These are phyloP conservation scores for Brachypodius melanocephalos DNA, from an alignment of 2,113 vertebrate species.

Conservation along the genomic window DNA sequence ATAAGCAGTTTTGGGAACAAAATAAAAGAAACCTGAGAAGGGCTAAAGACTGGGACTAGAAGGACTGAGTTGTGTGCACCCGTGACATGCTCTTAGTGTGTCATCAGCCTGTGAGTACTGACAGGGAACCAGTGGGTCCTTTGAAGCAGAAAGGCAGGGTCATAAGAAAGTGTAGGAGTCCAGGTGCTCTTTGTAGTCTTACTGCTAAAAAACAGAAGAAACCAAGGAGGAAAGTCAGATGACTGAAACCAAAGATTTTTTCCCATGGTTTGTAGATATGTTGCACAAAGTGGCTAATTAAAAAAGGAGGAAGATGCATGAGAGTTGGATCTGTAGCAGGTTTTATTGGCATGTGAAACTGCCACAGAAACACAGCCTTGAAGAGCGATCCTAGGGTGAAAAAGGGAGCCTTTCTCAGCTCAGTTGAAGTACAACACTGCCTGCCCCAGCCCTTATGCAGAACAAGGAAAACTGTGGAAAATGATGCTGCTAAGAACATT, in stretches of 20 bases:
- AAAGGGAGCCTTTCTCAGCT: neutral
- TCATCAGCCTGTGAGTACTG: neutral
- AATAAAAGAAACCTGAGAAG: neutral
- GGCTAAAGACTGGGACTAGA: neutral
- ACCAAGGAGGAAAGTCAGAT: neutral
- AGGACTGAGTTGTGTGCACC: rapidly evolving
- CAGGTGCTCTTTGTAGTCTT: neutral
- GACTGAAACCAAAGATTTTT: neutral
- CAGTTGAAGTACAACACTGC: neutral
- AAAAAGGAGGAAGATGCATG: neutral
- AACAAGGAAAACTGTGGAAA: neutral
- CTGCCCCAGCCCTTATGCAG: neutral
- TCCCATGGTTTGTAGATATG: neutral
- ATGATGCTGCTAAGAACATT: neutral
- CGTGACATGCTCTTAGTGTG: neutral
- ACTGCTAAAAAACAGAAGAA: neutral
- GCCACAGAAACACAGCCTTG: neutral
- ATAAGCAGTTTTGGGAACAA: neutral
- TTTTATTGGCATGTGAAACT: neutral
- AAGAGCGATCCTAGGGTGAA: neutral
- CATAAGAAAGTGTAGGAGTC: neutral
- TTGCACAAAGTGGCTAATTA: neutral
- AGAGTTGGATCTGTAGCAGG: neutral
- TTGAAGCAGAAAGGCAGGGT: neutral
- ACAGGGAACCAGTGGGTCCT: neutral